A percentile compares a stretch with the other conserved stretches of the same genome.
These are phyloP conservation scores for Brachionus asplanchnoidis DNA, from an alignment of 1,140 invertebrate genomes.

Conservation along the genomic window DNA sequence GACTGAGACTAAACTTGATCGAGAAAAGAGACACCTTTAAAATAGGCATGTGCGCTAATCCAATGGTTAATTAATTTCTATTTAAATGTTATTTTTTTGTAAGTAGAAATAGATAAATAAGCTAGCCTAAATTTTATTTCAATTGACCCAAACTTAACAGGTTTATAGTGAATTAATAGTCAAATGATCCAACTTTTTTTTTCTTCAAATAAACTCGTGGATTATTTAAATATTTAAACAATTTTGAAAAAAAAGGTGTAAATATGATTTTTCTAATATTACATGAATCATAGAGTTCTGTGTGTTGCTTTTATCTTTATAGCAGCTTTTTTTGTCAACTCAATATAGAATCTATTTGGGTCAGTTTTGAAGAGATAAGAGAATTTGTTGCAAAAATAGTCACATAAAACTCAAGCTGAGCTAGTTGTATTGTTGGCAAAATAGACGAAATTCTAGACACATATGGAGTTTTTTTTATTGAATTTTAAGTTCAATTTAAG, in stretches of 20 bases:
- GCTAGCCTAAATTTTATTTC: background rate
- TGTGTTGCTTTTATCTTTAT: background rate
- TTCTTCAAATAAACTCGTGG: background rate
- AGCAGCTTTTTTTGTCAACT: background rate
- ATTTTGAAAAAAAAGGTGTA: background rate
- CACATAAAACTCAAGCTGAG: background rate
- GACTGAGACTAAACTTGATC: too few species aligned
- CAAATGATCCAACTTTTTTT: background rate
- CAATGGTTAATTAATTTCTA: background rate
- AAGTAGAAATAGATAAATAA: background rate
- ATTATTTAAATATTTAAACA: constrained; percentile 7
- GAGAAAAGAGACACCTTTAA: background rate
- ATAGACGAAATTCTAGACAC: background rate
- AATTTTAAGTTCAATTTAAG: background rate
- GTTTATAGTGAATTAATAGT: background rate
- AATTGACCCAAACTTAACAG: background rate
- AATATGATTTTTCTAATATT: background rate
- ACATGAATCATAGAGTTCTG: background rate
- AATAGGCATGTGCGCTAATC: background rate
- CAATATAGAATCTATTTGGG: background rate
- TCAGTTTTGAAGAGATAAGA: background rate
- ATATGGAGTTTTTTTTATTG: background rate
- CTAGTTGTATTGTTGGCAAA: background rate
- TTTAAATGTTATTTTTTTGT: background rate
- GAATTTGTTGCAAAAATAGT: background rate